Evolutionary conservation across 2,888 invertebrate genomes (phyloP).

Genomic region (Euplagia quadripunctaria): DNA sequence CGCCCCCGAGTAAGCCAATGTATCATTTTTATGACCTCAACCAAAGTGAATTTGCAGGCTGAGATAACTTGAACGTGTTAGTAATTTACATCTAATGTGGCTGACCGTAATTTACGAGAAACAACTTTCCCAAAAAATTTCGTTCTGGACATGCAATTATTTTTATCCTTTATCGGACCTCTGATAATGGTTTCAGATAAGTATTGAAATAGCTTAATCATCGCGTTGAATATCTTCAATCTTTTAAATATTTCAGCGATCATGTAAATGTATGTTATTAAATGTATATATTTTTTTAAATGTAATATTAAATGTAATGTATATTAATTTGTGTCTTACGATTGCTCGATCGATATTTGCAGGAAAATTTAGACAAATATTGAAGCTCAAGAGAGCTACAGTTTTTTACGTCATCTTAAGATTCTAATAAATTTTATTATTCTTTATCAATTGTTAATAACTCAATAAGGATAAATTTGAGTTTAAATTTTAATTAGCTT

Average conservation of each 20-base stretch:
- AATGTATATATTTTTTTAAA: too few relatives aligned
- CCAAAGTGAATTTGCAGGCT: conserved; percentile 84
- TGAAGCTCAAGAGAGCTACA: background rate
- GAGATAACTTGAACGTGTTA: conserved; percentile 81
- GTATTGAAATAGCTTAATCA: conserved; percentile 37
- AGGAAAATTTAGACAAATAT: background rate
- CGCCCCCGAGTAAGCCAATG: conserved; percentile 74
- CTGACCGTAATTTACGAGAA: conserved; percentile 51
- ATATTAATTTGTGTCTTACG: conserved; percentile 1
- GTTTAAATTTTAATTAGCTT: background rate
- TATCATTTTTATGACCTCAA: conserved; percentile 83
- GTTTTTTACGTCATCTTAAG: background rate
- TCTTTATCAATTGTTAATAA: background rate
- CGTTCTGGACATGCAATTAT: conserved; percentile 42
- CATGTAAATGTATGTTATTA: too few relatives aligned
- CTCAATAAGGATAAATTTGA: background rate
- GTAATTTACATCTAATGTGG: conserved; percentile 75
- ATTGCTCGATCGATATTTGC: conserved; percentile 1
- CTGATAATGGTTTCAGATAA: conserved; percentile 54
- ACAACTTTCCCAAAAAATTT: conserved; percentile 47
- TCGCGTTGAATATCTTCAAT: conserved; percentile 37
- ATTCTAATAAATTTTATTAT: too few relatives aligned
- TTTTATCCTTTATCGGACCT: conserved; percentile 48
- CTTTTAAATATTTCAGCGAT: conserved; percentile 29
- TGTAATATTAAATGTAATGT: too few relatives aligned